Evolutionary conservation across 2,797 vertebrate genomes (phyloP).

Genomic region (Sebastiscus tertius): DNA sequence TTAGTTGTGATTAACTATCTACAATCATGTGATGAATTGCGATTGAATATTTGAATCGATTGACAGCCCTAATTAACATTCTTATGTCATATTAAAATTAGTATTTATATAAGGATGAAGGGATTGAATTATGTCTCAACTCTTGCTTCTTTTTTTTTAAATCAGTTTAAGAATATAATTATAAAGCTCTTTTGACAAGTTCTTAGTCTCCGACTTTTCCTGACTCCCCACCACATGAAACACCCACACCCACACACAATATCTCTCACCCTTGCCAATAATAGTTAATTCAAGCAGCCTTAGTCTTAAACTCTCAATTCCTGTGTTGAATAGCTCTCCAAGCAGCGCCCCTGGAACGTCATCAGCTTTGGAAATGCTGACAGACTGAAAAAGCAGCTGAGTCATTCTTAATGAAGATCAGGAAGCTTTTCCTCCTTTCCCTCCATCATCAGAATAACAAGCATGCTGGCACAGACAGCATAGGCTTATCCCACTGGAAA

Average conservation of each 20-base stretch:
- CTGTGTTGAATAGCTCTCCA: slow-evolving; percentile 59
- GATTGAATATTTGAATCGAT: no score
- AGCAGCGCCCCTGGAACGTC: slow-evolving; percentile 65
- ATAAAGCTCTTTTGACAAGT: slow-evolving; percentile 26
- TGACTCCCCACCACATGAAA: neutral
- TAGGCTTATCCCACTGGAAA: slow-evolving; percentile 68
- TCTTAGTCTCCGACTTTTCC: slow-evolving; percentile 16
- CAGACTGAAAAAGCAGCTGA: slow-evolving; percentile 75
- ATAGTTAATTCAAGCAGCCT: slow-evolving; percentile 55
- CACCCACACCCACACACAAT: neutral
- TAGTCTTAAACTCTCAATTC: slow-evolving; percentile 63
- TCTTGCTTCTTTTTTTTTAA: neutral
- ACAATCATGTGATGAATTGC: no score
- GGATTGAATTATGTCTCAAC: neutral
- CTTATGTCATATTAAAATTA: neutral
- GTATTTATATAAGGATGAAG: neutral
- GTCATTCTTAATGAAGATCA: slow-evolving; percentile 83
- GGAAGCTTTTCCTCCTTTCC: slow-evolving; percentile 71
- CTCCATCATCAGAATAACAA: slow-evolving; percentile 79
- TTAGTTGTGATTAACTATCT: no score
- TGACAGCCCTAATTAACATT: neutral
- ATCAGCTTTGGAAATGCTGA: slow-evolving; percentile 79
- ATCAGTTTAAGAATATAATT: slow-evolving; percentile 28
- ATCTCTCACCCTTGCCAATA: slow-evolving; percentile 35
- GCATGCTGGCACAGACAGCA: slow-evolving; percentile 73